Evolutionary conservation across 2,888 invertebrate species (phyloP).

Genomic region (Netelia melanura): DNA sequence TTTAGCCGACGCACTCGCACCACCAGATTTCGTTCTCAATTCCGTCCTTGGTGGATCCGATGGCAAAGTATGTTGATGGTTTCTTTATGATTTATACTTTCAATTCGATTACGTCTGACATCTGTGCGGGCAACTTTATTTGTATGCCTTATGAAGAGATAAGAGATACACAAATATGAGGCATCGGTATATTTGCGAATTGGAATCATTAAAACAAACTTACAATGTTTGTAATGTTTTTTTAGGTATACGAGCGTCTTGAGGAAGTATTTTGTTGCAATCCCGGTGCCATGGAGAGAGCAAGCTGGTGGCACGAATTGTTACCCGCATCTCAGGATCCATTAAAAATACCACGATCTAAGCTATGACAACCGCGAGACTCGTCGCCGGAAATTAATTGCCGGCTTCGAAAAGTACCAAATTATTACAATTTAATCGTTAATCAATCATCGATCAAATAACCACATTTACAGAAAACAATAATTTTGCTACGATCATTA

Average conservation of each 20-base stretch:
- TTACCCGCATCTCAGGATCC: constrained; percentile 79
- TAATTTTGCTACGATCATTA: constrained; percentile 28
- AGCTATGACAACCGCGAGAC: constrained; percentile 75
- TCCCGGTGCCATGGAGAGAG: constrained; percentile 89
- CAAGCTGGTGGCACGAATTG: constrained; percentile 91
- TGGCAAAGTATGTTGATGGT: constrained; percentile 88
- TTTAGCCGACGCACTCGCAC: constrained; percentile 94
- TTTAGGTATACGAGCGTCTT: constrained; percentile 90
- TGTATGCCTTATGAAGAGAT: no score
- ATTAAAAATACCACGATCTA: constrained; percentile 73
- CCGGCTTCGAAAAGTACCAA: constrained; percentile 25
- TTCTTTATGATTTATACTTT: background rate
- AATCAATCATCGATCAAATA: constrained; percentile 7
- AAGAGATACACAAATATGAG: no score
- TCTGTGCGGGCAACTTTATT: no score
- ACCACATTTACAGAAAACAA: constrained; percentile 4
- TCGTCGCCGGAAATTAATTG: background rate
- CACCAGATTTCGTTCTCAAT: constrained; percentile 95
- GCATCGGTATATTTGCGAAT: no score
- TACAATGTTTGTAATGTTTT: no score
- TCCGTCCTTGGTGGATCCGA: constrained; percentile 94
- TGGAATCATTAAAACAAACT: no score
- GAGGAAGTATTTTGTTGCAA: constrained; percentile 90
- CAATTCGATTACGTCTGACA: background rate
- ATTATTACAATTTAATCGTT: constrained; percentile 23